phyloP scores from a whole-genome alignment of 2,113 vertebrate species.

The Conger conger region DNA sequence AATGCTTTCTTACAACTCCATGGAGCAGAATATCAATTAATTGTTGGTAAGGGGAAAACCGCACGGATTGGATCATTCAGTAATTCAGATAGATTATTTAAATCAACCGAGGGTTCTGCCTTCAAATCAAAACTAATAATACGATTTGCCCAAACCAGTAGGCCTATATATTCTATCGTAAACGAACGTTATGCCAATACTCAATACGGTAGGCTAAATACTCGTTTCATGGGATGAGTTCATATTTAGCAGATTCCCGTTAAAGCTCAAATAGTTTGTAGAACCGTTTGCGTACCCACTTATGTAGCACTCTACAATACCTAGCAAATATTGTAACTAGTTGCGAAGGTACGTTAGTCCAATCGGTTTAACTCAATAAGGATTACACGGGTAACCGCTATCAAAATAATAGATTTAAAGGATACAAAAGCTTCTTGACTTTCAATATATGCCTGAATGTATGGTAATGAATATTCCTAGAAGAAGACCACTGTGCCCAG shows the following conservation, averaged over 20 bases:
- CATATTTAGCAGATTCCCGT: too few relatives aligned
- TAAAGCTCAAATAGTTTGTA: too few relatives aligned
- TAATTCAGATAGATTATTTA: neutral
- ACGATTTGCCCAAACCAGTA: neutral
- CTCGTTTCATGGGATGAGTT: too few relatives aligned
- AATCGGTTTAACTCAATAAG: slow-evolving; percentile 13
- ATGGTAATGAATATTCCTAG: neutral
- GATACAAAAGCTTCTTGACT: neutral
- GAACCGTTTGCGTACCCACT: neutral
- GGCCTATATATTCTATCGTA: too few relatives aligned
- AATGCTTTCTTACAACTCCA: neutral
- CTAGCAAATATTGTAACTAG: neutral
- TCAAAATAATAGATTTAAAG: slow-evolving; percentile 20
- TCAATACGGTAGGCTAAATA: too few relatives aligned
- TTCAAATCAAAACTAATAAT: neutral
- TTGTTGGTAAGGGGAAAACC: neutral
- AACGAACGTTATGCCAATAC: too few relatives aligned
- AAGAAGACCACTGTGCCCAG: neutral
- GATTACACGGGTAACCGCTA: neutral
- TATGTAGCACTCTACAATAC: neutral
- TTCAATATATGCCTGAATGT: neutral
- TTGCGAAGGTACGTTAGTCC: neutral
- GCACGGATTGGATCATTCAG: neutral
- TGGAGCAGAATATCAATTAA: neutral
- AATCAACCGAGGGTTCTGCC: too few relatives aligned